Base-by-base conservation (phyloP, 37 sponge, comb jelly and placozoan species). In the Mnemiopsis leidyi region DNA sequence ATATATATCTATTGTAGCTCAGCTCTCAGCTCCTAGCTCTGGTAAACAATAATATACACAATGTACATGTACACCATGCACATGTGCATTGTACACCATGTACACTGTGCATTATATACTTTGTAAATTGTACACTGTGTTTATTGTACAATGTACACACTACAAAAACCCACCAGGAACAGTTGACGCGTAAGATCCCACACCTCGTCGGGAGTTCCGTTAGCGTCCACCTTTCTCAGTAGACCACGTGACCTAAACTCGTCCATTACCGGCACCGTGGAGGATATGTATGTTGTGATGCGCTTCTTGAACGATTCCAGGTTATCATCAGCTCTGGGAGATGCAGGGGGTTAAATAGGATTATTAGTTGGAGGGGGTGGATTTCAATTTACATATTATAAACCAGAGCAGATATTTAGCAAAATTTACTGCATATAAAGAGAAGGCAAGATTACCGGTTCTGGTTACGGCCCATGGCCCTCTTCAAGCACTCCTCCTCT, bases 271-370 rank as follows among this genome's bases (percentile, higher is more conserved):
- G 68, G 68, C 13, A 39, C 68, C 5, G 92, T 92, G 32, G 69
- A 67, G 69, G 29, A 33, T 3, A 9, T 92, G 69, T 92, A 92
- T 5, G 69, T 68, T 13, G 29, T 33, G 26, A 92, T 69, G 21
- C 92, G 48, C 92, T 92, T 92, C 34, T 33, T 28, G 32, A 92
- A 92, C 32, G 68, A 34, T 2, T 92, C 92, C 3, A 32, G 3
- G 32, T 92, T 92, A 68, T 92, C 92, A 68, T 92, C 92, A 79
- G 82, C 82, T 29, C 82, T 79, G 82, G 9, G 61, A 13, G 13
- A 48, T 18, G 61, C 5, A 5, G 61, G 5, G 61, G 61, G 9
- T 48, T 48, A 13, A n/a, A n/a, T n/a, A n/a, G n/a, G n/a, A n/a
- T n/a, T n/a, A n/a, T n/a, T n/a, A n/a, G n/a, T n/a, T n/a, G n/a